Base-by-base conservation (phyloP, 2,888 invertebrate genomes). In the Pandemis heparana region DNA sequence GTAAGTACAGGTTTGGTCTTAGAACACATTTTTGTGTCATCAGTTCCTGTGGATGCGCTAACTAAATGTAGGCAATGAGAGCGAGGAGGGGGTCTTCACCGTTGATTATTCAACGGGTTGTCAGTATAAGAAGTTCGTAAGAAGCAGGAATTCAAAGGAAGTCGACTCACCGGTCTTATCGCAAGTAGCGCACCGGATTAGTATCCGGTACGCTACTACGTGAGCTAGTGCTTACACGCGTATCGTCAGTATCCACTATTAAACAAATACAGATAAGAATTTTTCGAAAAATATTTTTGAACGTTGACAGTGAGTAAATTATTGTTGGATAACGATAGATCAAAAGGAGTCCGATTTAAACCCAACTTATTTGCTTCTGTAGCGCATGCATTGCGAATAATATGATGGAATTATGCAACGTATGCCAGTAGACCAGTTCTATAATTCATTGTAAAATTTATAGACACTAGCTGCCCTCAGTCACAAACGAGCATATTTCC, bases 401-500 rank as follows among this genome's bases (percentile, higher is more conserved):
- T 83, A 85, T 91, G 90, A 92, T 90, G 89, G 87, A 91, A 89
- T 91, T 92, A 92, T 92, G 88, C 89, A 89, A 88, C 83, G 79
- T 85, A 79, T 84, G 76, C 81, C 82, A 83, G 81, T 84, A 80
- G 83, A 87, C 82, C 82, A 86, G 85, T 83, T 86, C 83, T 85
- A 91, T 91, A 92, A 89, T 89, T 92, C 89, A 92, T 91, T 90
- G 87, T 85, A 88, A 84, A 91, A 92, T 93, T 91, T 92, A 92
- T 92, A 83, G 90, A 80, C 85, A 81, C 88, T 86, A 85, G 82
- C 82, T 85, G 85, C 82, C 82, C 83, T 85, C 85, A 85, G 85
- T 85, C 84, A 89, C 92, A 94, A 94, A 94, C 90, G 89, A 92
- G 91, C 88, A 89, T 91, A 92, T 92, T 94, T 94, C 94, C 92